Base-by-base conservation (phyloP, 2,888 invertebrate genomes). In the Zaprionus bogoriensis region DNA sequence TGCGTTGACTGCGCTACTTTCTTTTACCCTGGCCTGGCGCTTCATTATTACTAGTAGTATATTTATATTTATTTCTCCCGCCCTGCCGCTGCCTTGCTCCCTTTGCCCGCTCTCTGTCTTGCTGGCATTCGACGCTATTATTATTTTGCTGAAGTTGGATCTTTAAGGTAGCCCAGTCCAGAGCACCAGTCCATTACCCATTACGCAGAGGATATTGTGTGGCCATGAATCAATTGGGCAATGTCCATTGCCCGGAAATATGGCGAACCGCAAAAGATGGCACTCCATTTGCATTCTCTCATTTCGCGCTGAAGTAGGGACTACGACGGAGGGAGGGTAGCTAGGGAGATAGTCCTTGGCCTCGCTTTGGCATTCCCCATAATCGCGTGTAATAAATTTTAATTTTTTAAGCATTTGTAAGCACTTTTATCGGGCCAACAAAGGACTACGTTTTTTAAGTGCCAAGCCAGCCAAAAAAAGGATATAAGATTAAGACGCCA, bases 311-410 rank as follows among this genome's bases (percentile, higher is more conserved):
- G 17, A 20, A 32, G 7, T 28, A 19, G 9, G 20, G 22, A 9
- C n/a, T n/a, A 27, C 9, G 27, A 3, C 9, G 5, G 1, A 25
- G 3, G 4, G 6, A 10, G 1, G n/a, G 14, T 9, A n/a, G 45
- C 39, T 22, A 51, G 53, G 20, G 25, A 44, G 42, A n/a, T 3
- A 25, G 4, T 5, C 3, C 51, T 48, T 54, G 48, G 25, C 42
- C 41, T 36, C 28, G 48, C 42, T 36, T 27, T 41, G 36, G 38
- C 6, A n/a, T 12, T 7, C 30, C 45, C 30, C 80, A 48, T 87
- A 87, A 87, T 87, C 87, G 77, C 73, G 41, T 88, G 87, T 88
- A 87, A 87, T 88, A 87, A 88, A 88, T 88, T 88, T 86, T 77
- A 85, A 85, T 77, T 85, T 88, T 85, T 82, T 81, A 86, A 88